Percentiles rank a stretch among this genome's conserved stretches.
Conservation (phyloP, 1,140 invertebrate species). For the Brachionus plicatilis region DNA sequence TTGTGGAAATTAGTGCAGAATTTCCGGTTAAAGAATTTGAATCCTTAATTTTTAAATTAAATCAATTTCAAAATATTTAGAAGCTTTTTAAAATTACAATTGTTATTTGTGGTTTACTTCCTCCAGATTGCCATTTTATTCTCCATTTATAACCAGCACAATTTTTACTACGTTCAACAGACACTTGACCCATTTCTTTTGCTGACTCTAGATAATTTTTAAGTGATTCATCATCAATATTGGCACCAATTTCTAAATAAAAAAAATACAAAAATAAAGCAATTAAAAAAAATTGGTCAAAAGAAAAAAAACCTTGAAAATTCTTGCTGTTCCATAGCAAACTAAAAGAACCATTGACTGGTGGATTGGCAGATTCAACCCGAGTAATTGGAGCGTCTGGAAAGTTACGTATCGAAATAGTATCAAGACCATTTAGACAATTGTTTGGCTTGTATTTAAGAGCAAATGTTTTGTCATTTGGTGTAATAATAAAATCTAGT, state of each 20-base stretch:
- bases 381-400: neutral
- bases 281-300: neutral
- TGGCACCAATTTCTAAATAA: neutral
- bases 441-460: conserved; percentile 28
- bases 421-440: neutral
- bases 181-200: neutral
- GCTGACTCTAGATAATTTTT: neutral
- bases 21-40: neutral
- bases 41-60: neutral
- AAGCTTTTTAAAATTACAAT: neutral
- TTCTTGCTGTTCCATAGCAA: neutral
- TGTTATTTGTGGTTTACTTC: conserved; percentile 43
- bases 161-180: conserved; percentile 4
- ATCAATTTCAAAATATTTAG: neutral
- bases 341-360: neutral
- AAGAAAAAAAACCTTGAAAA: neutral
- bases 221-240: neutral
- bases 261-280: conserved; percentile 37
- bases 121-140: conserved; percentile 43
- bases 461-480: neutral
- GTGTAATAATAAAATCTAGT: neutral
- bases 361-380: neutral
- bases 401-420: neutral
- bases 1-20: neutral
- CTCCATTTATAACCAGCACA: conserved; percentile 44